Evolutionary conservation across 1,140 invertebrate species (phyloP), one percentile per base, ranked within the genome.

Genomic region (Rhyacophila brunnea): DNA sequence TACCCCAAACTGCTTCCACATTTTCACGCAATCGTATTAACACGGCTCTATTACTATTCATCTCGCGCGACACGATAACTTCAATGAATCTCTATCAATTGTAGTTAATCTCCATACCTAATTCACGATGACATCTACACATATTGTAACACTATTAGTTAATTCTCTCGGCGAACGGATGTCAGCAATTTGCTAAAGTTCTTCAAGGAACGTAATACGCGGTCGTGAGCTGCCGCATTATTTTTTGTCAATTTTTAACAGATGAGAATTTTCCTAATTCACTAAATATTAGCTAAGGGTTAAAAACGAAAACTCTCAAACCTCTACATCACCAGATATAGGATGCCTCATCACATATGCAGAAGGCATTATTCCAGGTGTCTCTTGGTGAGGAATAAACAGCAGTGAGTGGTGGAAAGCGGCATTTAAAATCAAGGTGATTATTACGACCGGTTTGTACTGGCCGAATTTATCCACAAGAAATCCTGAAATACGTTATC

Each of bases 391-490:
- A 6, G 87, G 87, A 64, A 89, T 87, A 57, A 88, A 74, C 49
- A 89, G 79, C 64, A 90, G 68, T 13, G 86, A 82, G 68, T 89
- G 87, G 71, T 90, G 87, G 66, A 88, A 86, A 15, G 84, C 77
- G 19, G 86, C 87, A 70, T 88, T 89, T 49, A 87, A 72, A 38
- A 89, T 78, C 45, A 91, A 79, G 57, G 87, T 85, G 53, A 87
- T 81, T 64, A 91, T 85, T 36, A 91, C 83, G 11, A 91, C 88
- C 3, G 84, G 83, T 69, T 91, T 91, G 68, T 91, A 91, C 71
- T 88, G 86, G 42, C 89, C 89, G 68, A 90, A 87, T 73, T 88
- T 89, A 71, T 92, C 89, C 59, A 90, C 88, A 57, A 91, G 72
- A 73, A 88, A 88, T 66, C 89, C 88, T 87, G 59, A 42, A 79